Conservation (phyloP, 2,797 vertebrate species). For the Pempheris klunzingeri region DNA sequence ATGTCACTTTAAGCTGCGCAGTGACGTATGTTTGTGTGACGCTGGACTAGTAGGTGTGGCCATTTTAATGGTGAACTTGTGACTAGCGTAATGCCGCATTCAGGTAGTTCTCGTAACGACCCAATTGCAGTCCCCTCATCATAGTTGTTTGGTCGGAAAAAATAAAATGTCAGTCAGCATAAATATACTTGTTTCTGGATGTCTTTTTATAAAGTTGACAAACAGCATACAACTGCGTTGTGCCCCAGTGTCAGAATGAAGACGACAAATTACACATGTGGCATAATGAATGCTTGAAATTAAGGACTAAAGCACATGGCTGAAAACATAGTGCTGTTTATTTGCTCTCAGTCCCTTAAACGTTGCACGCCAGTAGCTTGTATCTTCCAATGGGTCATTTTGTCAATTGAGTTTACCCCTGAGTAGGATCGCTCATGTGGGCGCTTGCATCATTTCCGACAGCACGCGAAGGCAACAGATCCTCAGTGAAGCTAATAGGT, state of each 20-base stretch:
- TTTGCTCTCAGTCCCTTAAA: fast-evolving
- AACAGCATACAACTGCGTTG: background rate
- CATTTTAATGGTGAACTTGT: conserved; percentile 65
- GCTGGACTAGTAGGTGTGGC: conserved; percentile 57
- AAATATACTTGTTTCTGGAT: background rate
- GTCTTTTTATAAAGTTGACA: background rate
- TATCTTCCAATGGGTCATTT: fast-evolving
- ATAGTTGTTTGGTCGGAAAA: fast-evolving
- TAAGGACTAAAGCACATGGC: background rate
- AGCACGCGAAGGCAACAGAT: conserved; percentile 34
- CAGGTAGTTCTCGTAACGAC: background rate
- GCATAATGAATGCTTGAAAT: too few species aligned
- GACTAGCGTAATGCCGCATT: conserved; percentile 64
- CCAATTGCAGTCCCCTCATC: fast-evolving
- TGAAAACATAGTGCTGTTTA: background rate
- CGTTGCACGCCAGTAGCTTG: fast-evolving
- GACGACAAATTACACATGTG: fast-evolving
- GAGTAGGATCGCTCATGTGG: fast-evolving
- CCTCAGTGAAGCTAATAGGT: conserved; percentile 28
- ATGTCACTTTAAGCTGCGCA: too few species aligned
- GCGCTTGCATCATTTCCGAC: background rate
- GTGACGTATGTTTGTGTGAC: background rate
- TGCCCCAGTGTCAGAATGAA: background rate
- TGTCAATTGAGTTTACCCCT: background rate
- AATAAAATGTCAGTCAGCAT: fast-evolving